Base-by-base conservation (phyloP, 2,797 vertebrate genomes). In the Iguana delicatissima region DNA sequence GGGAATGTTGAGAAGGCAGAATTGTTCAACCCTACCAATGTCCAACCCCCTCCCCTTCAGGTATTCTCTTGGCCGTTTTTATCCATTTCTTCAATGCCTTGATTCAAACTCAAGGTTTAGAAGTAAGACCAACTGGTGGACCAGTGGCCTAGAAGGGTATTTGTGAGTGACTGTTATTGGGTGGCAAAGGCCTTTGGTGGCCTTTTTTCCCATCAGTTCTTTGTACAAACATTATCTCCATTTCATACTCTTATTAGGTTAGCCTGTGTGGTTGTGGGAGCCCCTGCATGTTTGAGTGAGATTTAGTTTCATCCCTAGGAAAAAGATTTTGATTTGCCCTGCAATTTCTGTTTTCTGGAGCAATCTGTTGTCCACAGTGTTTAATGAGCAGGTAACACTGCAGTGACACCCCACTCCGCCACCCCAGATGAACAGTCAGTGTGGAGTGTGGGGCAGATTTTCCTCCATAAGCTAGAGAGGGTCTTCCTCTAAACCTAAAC, bases 1-100 rank as follows among this genome's bases (percentile, higher is more conserved):
- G 3, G 14, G 4, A 2, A 18, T 42, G 0, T 4, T 2, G 50
- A 42, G 2, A 0, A 38, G 35, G 4, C 7, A 2, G 2, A 6
- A 57, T 5, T 57, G n/a, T 16, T 32, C 13, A 46, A 38, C 14
- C 26, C 22, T 84, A 22, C 32, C 13, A 20, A 16, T 72, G 46
- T 2, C 64, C 46, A 72, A 12, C 26, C 32, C 1, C 72, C 8
- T n/a, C 26, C 26, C 46, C 16, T 85, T 29, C 6, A n/a, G n/a
- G 32, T 85, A 26, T 7, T 46, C 38, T 16, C 42, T 3, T 20
- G 38, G 16, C 7, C 29, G 7, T 64, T 72, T 84, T 46, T 32
- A 32, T 50, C 64, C 22, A 8, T 67, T 26, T 4, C 80, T 6
- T 16, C 50, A 4, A 12, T 9, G 3, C 8, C 81, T 32, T 1